Conservation (phyloP, 2,797 vertebrate species). For the Scolopax rusticola region DNA sequence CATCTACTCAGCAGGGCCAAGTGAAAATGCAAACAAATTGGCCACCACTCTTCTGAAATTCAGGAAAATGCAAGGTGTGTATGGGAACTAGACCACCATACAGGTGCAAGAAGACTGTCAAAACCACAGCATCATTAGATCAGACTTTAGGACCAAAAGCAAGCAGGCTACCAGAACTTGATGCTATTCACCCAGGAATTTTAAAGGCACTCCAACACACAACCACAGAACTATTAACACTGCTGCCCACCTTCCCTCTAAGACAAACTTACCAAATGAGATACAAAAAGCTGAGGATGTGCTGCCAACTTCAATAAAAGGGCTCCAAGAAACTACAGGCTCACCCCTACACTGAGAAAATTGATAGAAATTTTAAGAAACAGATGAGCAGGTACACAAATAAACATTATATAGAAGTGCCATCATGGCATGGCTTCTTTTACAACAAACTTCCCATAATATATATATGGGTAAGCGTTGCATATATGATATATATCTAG, state of each 20-base stretch:
- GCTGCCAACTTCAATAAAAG: background rate
- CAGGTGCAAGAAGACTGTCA: background rate
- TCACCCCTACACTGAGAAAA: background rate
- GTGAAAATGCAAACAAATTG: background rate
- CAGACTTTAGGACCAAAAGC: background rate
- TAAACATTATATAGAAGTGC: background rate
- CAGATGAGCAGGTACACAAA: background rate
- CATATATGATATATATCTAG: background rate
- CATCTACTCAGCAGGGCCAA: background rate
- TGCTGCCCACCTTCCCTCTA: background rate
- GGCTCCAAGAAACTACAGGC: background rate
- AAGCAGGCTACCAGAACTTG: background rate
- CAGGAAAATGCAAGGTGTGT: background rate
- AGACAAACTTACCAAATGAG: background rate
- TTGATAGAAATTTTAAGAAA: background rate
- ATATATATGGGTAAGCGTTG: background rate
- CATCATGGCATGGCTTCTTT: background rate
- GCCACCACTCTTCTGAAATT: background rate
- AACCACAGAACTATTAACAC: background rate
- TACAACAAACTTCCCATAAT: background rate
- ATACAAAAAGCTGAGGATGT: background rate
- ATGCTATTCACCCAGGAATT: background rate
- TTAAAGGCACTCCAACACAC: background rate
- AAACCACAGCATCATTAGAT: background rate
- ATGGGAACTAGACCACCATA: fast-evolving